phyloP scores from a whole-genome alignment of 1,140 invertebrate genomes.

The Caerostris darwini region DNA sequence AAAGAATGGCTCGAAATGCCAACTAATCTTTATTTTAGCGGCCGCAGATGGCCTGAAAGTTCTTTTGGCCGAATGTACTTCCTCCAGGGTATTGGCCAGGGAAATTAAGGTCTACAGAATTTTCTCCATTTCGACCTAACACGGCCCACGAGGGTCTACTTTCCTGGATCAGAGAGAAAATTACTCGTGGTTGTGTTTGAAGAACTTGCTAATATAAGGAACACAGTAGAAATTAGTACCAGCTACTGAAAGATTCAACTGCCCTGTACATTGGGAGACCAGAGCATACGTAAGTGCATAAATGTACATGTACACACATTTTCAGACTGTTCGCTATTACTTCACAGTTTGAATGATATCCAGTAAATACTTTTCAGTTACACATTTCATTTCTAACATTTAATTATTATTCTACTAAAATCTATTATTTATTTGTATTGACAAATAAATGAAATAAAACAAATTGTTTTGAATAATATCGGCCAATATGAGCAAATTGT shows the following conservation, averaged over 20 bases:
- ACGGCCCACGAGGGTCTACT: constrained; percentile 51
- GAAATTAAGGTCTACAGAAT: constrained; percentile 52
- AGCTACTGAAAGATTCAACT: not conserved
- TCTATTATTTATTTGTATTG: too few species aligned
- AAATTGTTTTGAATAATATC: too few species aligned
- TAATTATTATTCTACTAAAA: too few species aligned
- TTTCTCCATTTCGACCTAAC: constrained; percentile 1
- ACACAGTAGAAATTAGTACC: not conserved
- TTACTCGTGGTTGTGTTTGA: constrained; percentile 38
- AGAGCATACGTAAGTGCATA: too few species aligned
- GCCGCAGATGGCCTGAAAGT: constrained; percentile 54
- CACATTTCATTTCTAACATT: too few species aligned
- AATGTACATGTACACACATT: too few species aligned
- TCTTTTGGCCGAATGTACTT: not conserved
- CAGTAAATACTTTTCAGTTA: too few species aligned
- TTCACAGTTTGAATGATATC: too few species aligned
- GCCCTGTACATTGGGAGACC: not conserved
- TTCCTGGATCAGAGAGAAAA: constrained; percentile 41
- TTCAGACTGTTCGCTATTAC: too few species aligned
- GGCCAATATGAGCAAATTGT: too few species aligned
- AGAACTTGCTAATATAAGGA: constrained; percentile 16
- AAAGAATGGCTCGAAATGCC: not conserved
- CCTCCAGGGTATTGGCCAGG: constrained; percentile 6
- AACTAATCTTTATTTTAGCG: constrained; percentile 63
- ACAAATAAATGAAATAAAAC: too few species aligned